Conservation (phyloP, 2,113 vertebrate genomes). For the Odocoileus hemionus region DNA sequence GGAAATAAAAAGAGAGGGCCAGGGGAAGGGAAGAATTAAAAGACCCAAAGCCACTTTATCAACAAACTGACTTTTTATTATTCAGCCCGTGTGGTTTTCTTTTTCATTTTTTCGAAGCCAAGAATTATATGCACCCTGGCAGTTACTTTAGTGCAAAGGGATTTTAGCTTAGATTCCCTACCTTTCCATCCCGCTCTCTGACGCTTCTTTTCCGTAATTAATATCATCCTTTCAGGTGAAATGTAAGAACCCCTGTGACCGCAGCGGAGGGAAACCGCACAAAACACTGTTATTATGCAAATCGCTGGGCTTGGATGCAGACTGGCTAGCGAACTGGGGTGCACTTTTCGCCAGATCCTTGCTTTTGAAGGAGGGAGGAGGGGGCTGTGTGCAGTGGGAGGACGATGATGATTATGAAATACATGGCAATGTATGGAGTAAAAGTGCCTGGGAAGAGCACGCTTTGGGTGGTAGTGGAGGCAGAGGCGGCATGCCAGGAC, state of each 20-base stretch:
- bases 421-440: conserved; percentile 13
- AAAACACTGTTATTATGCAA: conserved; percentile 59
- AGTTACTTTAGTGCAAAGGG: conserved; percentile 67
- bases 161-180: background rate
- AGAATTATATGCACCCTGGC: conserved; percentile 26
- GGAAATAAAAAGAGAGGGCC: background rate
- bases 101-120: background rate
- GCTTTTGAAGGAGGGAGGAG: conserved; percentile 20
- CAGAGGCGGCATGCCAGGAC: background rate
- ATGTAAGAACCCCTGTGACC: conserved; percentile 47
- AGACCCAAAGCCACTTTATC: conserved; percentile 49
- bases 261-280: conserved; percentile 51
- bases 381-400: background rate
- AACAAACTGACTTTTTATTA: conserved; percentile 46
- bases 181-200: background rate
- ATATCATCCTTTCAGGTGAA: conserved; percentile 55
- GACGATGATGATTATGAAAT: conserved; percentile 38
- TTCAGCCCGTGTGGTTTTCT: conserved; percentile 12
- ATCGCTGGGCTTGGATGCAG: conserved; percentile 30
- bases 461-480: conserved; percentile 31
- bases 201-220: conserved; percentile 60
- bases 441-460: conserved; percentile 37
- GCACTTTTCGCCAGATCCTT: conserved; percentile 39
- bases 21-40: background rate
- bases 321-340: background rate